Percentiles rank a stretch among this genome's conserved stretches.
Evolutionary conservation across 2,797 vertebrate species (phyloP).

Genomic region (Moxostoma hubbsi): DNA sequence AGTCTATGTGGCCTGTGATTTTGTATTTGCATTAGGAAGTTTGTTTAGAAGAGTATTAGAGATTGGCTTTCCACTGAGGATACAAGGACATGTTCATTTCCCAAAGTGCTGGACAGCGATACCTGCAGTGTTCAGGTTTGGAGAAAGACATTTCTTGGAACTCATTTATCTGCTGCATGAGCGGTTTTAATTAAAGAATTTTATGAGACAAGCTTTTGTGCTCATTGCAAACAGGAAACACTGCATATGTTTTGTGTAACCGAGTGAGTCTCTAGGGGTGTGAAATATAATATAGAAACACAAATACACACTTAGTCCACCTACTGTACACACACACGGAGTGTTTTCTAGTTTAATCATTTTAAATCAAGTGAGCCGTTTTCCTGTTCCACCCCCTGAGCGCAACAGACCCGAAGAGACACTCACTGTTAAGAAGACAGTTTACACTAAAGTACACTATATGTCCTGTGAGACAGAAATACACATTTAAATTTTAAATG

Average conservation of each 20-base stretch:
- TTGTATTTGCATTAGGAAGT: neutral
- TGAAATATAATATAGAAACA: slow-evolving; percentile 5
- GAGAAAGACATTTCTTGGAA: slow-evolving; percentile 7
- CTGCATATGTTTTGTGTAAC: slow-evolving; percentile 30
- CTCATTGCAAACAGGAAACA: slow-evolving; percentile 5
- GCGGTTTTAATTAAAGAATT: slow-evolving; percentile 38
- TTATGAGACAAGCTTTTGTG: slow-evolving; percentile 25
- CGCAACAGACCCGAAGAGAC: too few species aligned
- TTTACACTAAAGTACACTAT: too few species aligned
- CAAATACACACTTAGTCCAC: neutral
- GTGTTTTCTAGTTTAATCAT: slow-evolving; percentile 17
- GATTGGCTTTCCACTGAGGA: neutral
- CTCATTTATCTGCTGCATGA: neutral
- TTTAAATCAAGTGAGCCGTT: neutral
- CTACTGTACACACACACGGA: neutral
- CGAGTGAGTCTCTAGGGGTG: slow-evolving; percentile 33
- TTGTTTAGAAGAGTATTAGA: neutral
- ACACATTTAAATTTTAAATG: too few species aligned
- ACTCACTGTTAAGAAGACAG: too few species aligned
- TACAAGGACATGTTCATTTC: slow-evolving; percentile 14
- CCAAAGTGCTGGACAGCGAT: neutral
- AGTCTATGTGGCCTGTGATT: neutral
- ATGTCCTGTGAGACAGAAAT: too few species aligned
- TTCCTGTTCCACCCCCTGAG: neutral
- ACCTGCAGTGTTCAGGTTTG: neutral